Percentiles rank a stretch among this genome's conserved stretches.
phyloP scores from a whole-genome alignment of 1,140 invertebrate genomes.

The Drosophila nigromelanica region DNA sequence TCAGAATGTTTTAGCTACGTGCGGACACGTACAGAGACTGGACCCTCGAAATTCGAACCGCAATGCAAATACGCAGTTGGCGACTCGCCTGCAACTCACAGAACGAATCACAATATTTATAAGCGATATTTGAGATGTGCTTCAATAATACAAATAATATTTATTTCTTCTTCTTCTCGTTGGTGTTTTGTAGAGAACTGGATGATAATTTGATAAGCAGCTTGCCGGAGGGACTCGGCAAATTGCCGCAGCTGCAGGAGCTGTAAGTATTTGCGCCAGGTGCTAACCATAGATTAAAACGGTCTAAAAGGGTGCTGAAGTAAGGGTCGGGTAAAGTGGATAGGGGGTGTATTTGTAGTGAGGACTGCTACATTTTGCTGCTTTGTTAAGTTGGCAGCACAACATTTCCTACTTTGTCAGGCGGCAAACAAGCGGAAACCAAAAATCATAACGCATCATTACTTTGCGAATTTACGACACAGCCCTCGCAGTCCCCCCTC shows the following conservation, averaged over 20 bases:
- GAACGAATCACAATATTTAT: slow-evolving; percentile 42
- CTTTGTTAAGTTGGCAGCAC: slow-evolving; percentile 44
- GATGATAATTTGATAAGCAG: slow-evolving; percentile 89
- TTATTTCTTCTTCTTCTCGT: slow-evolving; percentile 20
- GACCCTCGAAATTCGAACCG: slow-evolving; percentile 56
- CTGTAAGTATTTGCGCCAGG: slow-evolving; percentile 86
- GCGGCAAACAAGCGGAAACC: slow-evolving; percentile 74
- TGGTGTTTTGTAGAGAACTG: slow-evolving; percentile 86
- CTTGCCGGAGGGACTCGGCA: slow-evolving; percentile 87
- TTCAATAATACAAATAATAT: slow-evolving; percentile 48
- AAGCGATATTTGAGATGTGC: slow-evolving; percentile 53
- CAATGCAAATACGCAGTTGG: slow-evolving; percentile 50
- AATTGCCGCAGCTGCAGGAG: slow-evolving; percentile 88
- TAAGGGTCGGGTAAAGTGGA: no score
- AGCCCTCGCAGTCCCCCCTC: not conserved
- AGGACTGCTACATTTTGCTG: slow-evolving; percentile 50
- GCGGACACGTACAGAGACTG: slow-evolving; percentile 63
- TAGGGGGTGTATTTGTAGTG: not conserved
- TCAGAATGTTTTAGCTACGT: slow-evolving; percentile 51
- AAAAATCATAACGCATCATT: slow-evolving; percentile 83
- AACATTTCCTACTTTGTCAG: slow-evolving; percentile 70
- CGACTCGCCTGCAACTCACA: not conserved
- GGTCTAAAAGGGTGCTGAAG: not conserved
- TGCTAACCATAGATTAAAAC: slow-evolving; percentile 48
- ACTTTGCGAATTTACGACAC: slow-evolving; percentile 76